Conservation (phyloP, 2,113 vertebrate genomes). For the Candoia aspera region DNA sequence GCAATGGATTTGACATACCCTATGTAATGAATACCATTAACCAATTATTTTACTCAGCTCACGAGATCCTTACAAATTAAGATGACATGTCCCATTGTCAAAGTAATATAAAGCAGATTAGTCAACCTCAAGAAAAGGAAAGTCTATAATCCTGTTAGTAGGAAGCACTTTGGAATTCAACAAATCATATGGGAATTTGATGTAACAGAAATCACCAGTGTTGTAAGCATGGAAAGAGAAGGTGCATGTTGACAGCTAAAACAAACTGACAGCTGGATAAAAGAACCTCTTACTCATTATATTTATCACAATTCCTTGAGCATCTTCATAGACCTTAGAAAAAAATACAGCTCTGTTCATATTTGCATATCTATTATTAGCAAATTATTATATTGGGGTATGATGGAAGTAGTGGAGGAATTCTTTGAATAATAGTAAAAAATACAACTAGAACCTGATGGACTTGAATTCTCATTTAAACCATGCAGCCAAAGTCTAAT, state of each 20-base stretch:
- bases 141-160: constrained; percentile 18
- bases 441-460: neutral
- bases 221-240: constrained; percentile 3
- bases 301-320: neutral
- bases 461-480: neutral
- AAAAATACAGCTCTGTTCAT: neutral
- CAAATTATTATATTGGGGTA: neutral
- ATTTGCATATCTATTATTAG: neutral
- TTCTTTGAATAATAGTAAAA: neutral
- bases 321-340: no score
- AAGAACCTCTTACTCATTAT: neutral
- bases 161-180: constrained; percentile 3
- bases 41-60: neutral
- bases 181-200: neutral
- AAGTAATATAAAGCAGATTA: neutral
- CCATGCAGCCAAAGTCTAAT: neutral
- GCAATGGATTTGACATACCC: neutral
- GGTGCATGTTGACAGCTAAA: neutral
- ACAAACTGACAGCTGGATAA: constrained; percentile 2
- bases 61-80: neutral
- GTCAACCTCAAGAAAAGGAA: constrained; percentile 11
- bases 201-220: constrained; percentile 15
- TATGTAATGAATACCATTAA: constrained; percentile 3
- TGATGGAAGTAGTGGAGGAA: neutral
- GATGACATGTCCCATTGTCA: constrained; percentile 5